Conservation (phyloP, 2,113 vertebrate genomes). For the Glaucidium brasilianum region DNA sequence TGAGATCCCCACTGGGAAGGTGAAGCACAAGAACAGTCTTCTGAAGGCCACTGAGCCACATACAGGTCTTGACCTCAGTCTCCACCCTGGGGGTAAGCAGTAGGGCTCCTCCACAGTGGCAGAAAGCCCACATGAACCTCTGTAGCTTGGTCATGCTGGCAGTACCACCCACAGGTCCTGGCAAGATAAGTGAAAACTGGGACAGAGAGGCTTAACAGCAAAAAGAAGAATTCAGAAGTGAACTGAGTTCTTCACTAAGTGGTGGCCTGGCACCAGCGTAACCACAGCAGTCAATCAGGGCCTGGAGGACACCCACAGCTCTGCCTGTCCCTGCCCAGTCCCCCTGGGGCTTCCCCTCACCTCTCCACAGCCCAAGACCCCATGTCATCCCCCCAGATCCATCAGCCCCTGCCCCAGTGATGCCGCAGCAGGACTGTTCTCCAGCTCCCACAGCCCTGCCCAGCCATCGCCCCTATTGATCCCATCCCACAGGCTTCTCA, state of each 20-base stretch:
- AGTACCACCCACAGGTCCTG: constrained; percentile 26
- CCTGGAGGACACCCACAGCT: not conserved
- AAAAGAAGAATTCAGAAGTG: not conserved
- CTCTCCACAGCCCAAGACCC: not conserved
- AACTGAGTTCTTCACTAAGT: not conserved
- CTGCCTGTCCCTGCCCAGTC: not conserved
- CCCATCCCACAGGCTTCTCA: not conserved
- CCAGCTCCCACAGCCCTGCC: not conserved
- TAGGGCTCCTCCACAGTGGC: not conserved
- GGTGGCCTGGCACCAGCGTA: not conserved
- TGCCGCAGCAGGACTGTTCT: not conserved
- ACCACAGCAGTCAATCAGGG: not conserved
- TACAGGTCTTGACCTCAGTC: not conserved
- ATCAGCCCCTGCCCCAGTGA: not conserved
- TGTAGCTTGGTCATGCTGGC: not conserved
- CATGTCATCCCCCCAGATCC: not conserved
- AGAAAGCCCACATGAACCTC: constrained; percentile 1
- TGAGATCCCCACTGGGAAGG: not conserved
- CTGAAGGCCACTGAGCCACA: not conserved
- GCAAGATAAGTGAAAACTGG: not conserved
- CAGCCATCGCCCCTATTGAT: not conserved
- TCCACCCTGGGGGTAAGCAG: not conserved
- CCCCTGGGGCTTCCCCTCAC: no score
- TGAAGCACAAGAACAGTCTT: not conserved
- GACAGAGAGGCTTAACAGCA: not conserved